Evolutionary conservation across 2,888 invertebrate species (phyloP).

Genomic region (Phragmatobia fuliginosa): DNA sequence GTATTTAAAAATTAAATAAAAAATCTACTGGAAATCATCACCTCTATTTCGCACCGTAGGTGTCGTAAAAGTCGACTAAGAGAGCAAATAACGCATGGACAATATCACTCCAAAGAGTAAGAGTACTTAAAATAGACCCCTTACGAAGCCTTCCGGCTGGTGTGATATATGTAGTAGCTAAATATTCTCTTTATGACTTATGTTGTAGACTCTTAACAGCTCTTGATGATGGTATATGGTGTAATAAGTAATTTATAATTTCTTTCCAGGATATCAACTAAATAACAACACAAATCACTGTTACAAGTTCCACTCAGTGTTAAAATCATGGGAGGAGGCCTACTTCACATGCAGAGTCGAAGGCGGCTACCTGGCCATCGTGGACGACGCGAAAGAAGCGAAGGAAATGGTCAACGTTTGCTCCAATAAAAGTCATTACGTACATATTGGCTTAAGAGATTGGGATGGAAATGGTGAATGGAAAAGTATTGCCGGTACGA

Average conservation of each 20-base stretch:
- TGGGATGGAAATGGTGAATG: not conserved
- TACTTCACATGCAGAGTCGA: not conserved
- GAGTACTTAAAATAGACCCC: too few relatives aligned
- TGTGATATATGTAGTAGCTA: too few relatives aligned
- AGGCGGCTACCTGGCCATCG: not conserved
- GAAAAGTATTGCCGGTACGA: not conserved
- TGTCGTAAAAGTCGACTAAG: too few relatives aligned
- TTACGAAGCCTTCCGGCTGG: too few relatives aligned
- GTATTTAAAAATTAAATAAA: too few relatives aligned
- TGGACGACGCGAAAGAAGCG: not conserved
- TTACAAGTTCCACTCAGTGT: not conserved
- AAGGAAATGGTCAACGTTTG: not conserved
- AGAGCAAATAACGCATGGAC: too few relatives aligned
- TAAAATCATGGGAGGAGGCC: not conserved
- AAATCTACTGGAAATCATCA: too few relatives aligned
- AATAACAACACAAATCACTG: not conserved
- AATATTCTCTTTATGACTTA: too few relatives aligned
- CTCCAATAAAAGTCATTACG: not conserved
- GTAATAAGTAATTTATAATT: not conserved
- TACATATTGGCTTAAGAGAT: not conserved
- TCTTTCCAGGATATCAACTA: conserved; percentile 2
- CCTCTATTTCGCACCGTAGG: too few relatives aligned
- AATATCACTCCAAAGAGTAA: too few relatives aligned
- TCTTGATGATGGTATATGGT: too few relatives aligned
- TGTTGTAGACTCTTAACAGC: too few relatives aligned